Evolutionary conservation across 2,113 vertebrate genomes (phyloP), one percentile per base, ranked within the genome.

Genomic region (Atlantisia rogersi): DNA sequence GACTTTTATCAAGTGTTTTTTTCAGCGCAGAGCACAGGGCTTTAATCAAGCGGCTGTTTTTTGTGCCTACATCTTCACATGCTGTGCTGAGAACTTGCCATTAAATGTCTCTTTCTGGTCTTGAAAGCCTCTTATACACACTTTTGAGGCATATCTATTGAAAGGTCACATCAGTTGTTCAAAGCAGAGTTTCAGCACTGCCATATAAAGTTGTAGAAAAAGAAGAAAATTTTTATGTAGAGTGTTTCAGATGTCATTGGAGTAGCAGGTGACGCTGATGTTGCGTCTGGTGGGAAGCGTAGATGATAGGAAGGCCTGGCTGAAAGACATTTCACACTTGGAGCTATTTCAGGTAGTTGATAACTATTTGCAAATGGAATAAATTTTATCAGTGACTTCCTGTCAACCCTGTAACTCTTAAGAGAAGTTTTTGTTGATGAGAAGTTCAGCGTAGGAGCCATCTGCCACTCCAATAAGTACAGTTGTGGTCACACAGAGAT

Each of bases 31-130:
- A 84, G 56, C 32, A 75, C 52, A 71, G 52, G n/a, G 12, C 50
- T 92, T 94, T 94, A 91, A 95, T 94, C 91, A 96, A 92, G 73
- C 60, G 55, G 63, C 56, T 78, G 68, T 25, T 94, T 92, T 92
- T 92, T 50, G 55, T 78, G 46, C 52, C 46, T 52, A 75, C 78
- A 29, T 82, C 89, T 87, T 89, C 78, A 35, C 95, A 91, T 75
- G 93, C 91, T 92, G 88, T 85, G 94, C 81, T 94, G 89, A 85
- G 82, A 89, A 87, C 26, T 92, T 94, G 63, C 74, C 44, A 55
- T 91, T 91, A 90, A 92, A 69, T 80, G 82, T 85, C 74, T 95
- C 56, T 62, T 74, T 90, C 85, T 95, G 93, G 60, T 94, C 89
- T 95, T 94, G 65, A 95, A 94, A 95, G 58, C 79, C 75, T 95